These are phyloP conservation scores for Pseudomyrmex cubaensis DNA, from an alignment of 1,140 invertebrate species.

Conservation along the genomic window DNA sequence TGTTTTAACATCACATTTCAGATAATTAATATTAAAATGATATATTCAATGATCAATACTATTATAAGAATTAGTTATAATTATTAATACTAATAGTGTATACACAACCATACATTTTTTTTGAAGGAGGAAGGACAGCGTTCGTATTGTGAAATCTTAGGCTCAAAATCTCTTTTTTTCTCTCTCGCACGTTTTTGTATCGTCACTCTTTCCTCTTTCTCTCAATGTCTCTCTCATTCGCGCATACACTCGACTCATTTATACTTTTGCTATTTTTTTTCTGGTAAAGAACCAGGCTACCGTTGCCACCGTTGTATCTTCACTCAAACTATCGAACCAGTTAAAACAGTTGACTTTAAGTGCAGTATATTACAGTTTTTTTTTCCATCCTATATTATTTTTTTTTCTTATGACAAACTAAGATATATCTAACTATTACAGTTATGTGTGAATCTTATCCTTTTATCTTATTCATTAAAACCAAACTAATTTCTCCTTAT, in stretches of 20 bases:
- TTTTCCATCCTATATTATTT: constrained; percentile 77
- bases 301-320: constrained; percentile 63
- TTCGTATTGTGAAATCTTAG: constrained; percentile 77
- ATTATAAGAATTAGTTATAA: constrained; percentile 83
- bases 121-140: constrained; percentile 71
- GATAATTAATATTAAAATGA: constrained; percentile 85
- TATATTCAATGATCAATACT: constrained; percentile 82
- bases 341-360: constrained; percentile 77
- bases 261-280: constrained; percentile 60
- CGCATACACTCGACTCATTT: constrained; percentile 60
- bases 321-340: constrained; percentile 77
- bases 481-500: constrained; percentile 75
- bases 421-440: constrained; percentile 78
- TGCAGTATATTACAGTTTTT: constrained; percentile 83
- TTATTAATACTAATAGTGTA: constrained; percentile 85
- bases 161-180: constrained; percentile 66
- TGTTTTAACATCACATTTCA: constrained; percentile 83
- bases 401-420: constrained; percentile 73
- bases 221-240: constrained; percentile 51
- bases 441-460: constrained; percentile 80
- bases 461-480: constrained; percentile 73
- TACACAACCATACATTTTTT: constrained; percentile 81
- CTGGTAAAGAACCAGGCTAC: constrained; percentile 56
- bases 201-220: constrained; percentile 34
- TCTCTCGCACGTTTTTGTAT: constrained; percentile 55